Evolutionary conservation across 2,113 vertebrate species (phyloP).

Genomic region (Alosa alosa): DNA sequence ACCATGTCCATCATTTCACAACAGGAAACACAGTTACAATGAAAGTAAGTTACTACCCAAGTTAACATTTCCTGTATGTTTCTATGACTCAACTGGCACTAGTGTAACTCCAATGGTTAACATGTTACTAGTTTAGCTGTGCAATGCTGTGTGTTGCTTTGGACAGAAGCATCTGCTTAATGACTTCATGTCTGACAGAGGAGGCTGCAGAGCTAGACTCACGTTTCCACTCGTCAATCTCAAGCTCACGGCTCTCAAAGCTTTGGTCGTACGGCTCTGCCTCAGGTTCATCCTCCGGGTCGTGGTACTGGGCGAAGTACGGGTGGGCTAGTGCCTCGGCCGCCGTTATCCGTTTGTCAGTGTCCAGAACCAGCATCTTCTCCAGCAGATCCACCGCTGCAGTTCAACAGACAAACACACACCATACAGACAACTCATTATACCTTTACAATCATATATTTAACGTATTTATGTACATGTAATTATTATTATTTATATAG

Average conservation of each 20-base stretch:
- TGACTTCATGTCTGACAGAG: background rate
- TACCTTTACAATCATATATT: background rate
- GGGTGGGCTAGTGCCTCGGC: slow-evolving; percentile 88
- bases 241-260: slow-evolving; percentile 92
- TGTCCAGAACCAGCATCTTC: slow-evolving; percentile 98
- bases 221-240: slow-evolving; percentile 98
- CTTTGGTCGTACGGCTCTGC: slow-evolving; percentile 96
- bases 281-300: slow-evolving; percentile 93
- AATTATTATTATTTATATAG: too few relatives aligned
- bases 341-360: slow-evolving; percentile 93
- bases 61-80: too few relatives aligned
- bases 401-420: background rate
- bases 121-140: too few relatives aligned
- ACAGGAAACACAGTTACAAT: background rate
- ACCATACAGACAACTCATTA: background rate
- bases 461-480: too few relatives aligned
- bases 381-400: slow-evolving; percentile 94
- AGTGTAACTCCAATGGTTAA: too few relatives aligned
- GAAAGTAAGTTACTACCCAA: background rate
- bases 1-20: background rate
- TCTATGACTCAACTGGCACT: too few relatives aligned
- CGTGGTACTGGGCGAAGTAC: slow-evolving; percentile 94
- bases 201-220: slow-evolving; percentile 52
- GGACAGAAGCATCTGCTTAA: too few relatives aligned
- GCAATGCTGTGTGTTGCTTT: too few relatives aligned